Evolutionary conservation across 2,888 invertebrate species (phyloP).

Genomic region (Sericinus montela): DNA sequence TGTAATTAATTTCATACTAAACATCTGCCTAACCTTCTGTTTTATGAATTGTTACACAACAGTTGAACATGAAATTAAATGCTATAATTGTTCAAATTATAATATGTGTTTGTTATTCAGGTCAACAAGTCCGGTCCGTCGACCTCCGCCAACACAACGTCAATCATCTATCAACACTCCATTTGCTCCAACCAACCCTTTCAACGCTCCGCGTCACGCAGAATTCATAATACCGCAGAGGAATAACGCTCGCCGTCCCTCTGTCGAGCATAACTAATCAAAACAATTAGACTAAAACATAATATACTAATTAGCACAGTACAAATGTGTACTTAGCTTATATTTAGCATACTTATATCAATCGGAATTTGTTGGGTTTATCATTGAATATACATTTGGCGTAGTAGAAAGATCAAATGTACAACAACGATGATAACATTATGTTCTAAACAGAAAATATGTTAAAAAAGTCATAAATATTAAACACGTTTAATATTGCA

Average conservation of each 20-base stretch:
- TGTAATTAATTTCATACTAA: no score
- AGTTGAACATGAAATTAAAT: no score
- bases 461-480: neutral
- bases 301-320: neutral
- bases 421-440: no score
- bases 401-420: neutral
- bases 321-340: neutral
- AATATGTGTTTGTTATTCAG: constrained; percentile 10
- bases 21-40: no score
- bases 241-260: constrained; percentile 46
- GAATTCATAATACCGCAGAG: constrained; percentile 73
- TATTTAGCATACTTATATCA: neutral
- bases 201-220: constrained; percentile 57
- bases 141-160: constrained; percentile 20
- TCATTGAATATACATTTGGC: no score
- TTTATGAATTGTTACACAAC: no score
- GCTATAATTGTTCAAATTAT: no score
- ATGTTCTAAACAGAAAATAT: no score
- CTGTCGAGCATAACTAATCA: constrained; percentile 48
- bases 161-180: constrained; percentile 27
- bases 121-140: constrained; percentile 12
- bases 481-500: neutral
- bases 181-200: constrained; percentile 58
- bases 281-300: neutral
- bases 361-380: neutral